A percentile compares a stretch with the other conserved stretches of the same genome.
These are phyloP conservation scores for Zingel zingel DNA, from an alignment of 2,113 vertebrate genomes.

Conservation along the genomic window DNA sequence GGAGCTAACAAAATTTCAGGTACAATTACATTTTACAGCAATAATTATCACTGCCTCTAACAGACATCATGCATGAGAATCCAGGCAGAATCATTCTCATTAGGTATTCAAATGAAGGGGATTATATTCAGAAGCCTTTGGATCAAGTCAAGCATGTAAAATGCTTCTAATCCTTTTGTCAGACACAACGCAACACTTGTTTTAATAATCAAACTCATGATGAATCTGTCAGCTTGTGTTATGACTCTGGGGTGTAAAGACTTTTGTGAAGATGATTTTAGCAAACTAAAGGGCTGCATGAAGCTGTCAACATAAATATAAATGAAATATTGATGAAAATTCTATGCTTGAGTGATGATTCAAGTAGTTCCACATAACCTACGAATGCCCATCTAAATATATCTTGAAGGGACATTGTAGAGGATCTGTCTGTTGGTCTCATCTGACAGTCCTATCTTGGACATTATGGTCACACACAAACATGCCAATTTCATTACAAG, in stretches of 20 bases:
- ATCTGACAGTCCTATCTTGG: not conserved
- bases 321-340: constrained; percentile 18
- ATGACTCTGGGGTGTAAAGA: constrained; percentile 25
- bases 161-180: constrained; percentile 70
- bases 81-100: constrained; percentile 62
- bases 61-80: constrained; percentile 58
- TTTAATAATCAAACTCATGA: constrained; percentile 51
- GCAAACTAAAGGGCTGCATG: constrained; percentile 34
- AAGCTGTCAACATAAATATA: constrained; percentile 35
- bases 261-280: constrained; percentile 38
- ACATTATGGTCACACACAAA: constrained; percentile 7
- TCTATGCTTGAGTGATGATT: constrained; percentile 19
- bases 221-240: constrained; percentile 54
- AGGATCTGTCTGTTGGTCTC: not conserved
- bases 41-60: constrained; percentile 45
- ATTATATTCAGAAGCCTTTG: constrained; percentile 64
- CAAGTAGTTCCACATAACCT: constrained; percentile 6
- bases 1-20: constrained; percentile 52
- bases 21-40: constrained; percentile 61
- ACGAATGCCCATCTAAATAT: not conserved
- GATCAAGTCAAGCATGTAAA: constrained; percentile 69
- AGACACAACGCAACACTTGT: constrained; percentile 65
- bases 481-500: not conserved
- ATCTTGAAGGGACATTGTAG: not conserved
- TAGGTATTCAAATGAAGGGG: constrained; percentile 74